phyloP scores from a whole-genome alignment of 2,797 vertebrate species.

The Pseudomugil tenellus region DNA sequence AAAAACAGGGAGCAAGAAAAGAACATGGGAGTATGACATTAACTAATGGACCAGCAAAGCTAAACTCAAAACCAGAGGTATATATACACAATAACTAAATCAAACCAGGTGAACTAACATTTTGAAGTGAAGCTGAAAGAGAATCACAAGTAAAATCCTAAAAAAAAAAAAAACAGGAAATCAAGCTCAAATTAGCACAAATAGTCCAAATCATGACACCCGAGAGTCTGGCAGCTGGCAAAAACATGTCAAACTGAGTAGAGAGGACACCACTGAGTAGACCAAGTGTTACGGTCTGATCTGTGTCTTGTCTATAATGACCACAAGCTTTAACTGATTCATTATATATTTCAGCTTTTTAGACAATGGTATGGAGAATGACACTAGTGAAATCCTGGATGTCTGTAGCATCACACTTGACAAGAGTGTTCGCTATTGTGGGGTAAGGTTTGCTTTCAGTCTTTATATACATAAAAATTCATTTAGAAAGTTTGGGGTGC shows the following conservation, averaged over 20 bases:
- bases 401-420: conserved; percentile 77
- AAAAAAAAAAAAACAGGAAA: no score
- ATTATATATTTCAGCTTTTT: conserved; percentile 69
- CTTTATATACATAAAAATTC: not conserved
- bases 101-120: no score
- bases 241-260: not conserved
- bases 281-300: not conserved
- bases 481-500: not conserved
- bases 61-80: no score
- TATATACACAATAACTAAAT: no score
- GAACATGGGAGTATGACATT: no score
- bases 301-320: not conserved
- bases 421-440: conserved; percentile 57
- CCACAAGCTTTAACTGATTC: not conserved
- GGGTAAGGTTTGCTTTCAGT: conserved; percentile 60
- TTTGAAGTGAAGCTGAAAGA: no score
- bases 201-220: no score
- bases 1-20: no score
- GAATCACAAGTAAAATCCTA: no score
- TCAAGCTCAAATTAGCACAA: no score
- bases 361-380: conserved; percentile 43
- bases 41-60: no score
- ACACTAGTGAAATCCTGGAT: conserved; percentile 55
- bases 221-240: not conserved
- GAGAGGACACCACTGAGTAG: not conserved